These are phyloP conservation scores for Acromyrmex heyeri DNA, from an alignment of 1,140 invertebrate species.

Conservation along the genomic window DNA sequence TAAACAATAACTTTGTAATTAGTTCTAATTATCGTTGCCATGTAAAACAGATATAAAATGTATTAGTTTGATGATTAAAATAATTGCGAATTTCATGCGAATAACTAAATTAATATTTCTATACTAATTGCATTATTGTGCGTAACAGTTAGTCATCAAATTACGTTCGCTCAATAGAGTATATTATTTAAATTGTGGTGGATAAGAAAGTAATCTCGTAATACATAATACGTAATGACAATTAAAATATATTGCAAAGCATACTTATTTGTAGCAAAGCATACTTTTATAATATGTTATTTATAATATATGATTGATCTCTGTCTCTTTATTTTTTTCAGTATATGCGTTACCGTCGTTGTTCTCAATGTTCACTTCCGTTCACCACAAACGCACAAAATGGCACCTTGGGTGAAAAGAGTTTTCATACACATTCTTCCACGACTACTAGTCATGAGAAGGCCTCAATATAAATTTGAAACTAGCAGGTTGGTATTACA, in stretches of 20 bases:
- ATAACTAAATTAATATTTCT: background rate
- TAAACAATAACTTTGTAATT: background rate
- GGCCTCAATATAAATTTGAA: slow-evolving; percentile 94
- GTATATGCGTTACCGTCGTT: slow-evolving; percentile 99
- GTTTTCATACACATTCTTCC: slow-evolving; percentile 97
- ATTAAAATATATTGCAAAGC: background rate
- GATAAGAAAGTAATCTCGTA: background rate
- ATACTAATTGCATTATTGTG: background rate
- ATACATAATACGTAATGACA: background rate
- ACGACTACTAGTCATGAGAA: slow-evolving; percentile 92
- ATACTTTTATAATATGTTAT: background rate
- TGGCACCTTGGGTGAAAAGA: slow-evolving; percentile 97
- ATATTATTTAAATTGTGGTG: slow-evolving; percentile 1
- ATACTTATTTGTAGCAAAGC: background rate
- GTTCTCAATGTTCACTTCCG: slow-evolving; percentile 99
- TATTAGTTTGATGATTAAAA: background rate
- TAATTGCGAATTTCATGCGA: background rate
- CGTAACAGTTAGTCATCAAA: background rate
- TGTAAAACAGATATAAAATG: background rate
- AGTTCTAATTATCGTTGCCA: background rate
- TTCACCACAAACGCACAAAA: slow-evolving; percentile 97
- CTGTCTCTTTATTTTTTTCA: slow-evolving; percentile 84
- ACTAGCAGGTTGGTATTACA: slow-evolving; percentile 88
- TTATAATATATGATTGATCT: background rate
- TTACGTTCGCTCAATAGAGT: background rate